Conservation (phyloP, 2,113 vertebrate genomes). For the Upupa epops region DNA sequence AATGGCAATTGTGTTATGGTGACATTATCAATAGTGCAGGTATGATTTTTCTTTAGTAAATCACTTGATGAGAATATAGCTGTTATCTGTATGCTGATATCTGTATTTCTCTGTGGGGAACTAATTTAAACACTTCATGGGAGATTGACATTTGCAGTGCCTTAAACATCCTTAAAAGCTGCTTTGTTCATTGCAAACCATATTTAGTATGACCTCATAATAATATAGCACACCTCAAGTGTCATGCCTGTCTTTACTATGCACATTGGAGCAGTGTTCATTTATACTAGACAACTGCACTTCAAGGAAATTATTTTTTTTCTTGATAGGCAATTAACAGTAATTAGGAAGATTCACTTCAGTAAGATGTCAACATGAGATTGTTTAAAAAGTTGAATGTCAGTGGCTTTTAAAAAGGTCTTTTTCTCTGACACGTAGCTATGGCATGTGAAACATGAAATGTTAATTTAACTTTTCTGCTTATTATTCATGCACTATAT, state of each 20-base stretch:
- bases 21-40: not conserved
- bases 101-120: constrained; percentile 62
- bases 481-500: constrained; percentile 86
- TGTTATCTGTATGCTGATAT: constrained; percentile 54
- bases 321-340: constrained; percentile 80
- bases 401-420: constrained; percentile 82
- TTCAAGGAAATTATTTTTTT: constrained; percentile 68
- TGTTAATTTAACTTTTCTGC: constrained; percentile 85
- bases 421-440: constrained; percentile 73
- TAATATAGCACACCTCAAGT: constrained; percentile 71
- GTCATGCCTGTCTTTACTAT: constrained; percentile 71
- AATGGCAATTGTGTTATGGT: not conserved
- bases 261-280: constrained; percentile 65
- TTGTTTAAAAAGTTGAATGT: constrained; percentile 78
- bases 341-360: constrained; percentile 82
- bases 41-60: constrained; percentile 19
- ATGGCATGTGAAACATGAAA: constrained; percentile 81
- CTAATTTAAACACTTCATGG: constrained; percentile 71
- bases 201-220: constrained; percentile 80
- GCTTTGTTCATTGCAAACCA: constrained; percentile 72
- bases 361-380: constrained; percentile 76
- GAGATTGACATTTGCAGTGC: constrained; percentile 72
- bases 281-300: constrained; percentile 73
- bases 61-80: constrained; percentile 27
- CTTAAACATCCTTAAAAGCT: constrained; percentile 70